These are phyloP conservation scores for Phylloscopus whistleri DNA, from an alignment of 2,113 vertebrate genomes.

Conservation along the genomic window DNA sequence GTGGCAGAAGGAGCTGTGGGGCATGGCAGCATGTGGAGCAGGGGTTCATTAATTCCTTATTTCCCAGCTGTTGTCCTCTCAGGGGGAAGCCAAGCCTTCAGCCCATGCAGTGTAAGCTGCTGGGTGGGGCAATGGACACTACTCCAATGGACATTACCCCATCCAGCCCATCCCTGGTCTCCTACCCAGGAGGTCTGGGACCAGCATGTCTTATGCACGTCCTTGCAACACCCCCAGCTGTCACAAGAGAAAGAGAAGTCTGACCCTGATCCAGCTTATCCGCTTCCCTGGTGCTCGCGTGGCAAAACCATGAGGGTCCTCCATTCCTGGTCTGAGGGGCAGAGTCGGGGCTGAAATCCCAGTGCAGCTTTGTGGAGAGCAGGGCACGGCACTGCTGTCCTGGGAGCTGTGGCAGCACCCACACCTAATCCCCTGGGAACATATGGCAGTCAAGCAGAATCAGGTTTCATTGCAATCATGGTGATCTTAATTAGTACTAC, in stretches of 20 bases:
- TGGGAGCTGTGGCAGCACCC: not conserved
- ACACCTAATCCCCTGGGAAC: not conserved
- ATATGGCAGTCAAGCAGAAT: not conserved
- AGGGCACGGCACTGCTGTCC: rapidly evolving
- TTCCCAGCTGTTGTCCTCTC: not conserved
- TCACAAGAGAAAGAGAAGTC: not conserved
- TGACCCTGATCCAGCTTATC: not conserved
- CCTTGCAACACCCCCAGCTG: not conserved
- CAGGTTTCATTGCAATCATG: not conserved
- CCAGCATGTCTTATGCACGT: not conserved
- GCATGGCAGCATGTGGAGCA: not conserved
- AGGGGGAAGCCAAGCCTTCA: not conserved
- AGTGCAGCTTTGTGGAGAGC: not conserved
- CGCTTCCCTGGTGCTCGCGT: not conserved
- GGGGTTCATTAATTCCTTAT: not conserved
- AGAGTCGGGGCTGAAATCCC: not conserved
- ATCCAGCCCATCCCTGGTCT: not conserved
- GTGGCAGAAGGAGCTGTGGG: not conserved
- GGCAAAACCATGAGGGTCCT: not conserved
- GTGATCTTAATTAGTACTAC: constrained; percentile 9
- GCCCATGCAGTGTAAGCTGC: not conserved
- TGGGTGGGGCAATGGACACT: not conserved
- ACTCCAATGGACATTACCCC: not conserved
- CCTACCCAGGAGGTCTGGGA: not conserved
- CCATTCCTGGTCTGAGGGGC: rapidly evolving